A percentile compares a stretch with the other conserved stretches of the same genome.
Conservation (phyloP, 2,113 vertebrate species). For the Corythornis madagascariensis region DNA sequence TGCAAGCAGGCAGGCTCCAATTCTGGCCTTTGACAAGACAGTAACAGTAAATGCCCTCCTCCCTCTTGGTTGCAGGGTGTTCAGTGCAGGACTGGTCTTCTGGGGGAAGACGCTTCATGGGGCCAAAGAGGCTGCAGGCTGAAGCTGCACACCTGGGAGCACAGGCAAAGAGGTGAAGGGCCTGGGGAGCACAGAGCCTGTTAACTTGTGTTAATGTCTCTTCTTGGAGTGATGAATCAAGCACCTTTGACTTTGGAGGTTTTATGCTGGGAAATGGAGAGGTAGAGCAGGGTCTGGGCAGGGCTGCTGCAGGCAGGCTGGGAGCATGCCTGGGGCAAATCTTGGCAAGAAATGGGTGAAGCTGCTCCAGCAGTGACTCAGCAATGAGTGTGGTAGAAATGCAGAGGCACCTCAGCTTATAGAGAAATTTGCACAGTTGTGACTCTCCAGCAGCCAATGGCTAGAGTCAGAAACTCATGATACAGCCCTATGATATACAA, state of each 20-base stretch:
- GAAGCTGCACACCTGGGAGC: background rate
- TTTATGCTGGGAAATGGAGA: background rate
- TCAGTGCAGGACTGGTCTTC: background rate
- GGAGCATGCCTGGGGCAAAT: background rate
- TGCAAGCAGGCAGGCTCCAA: slow-evolving; percentile 5
- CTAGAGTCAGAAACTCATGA: background rate
- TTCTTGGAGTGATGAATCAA: accelerated
- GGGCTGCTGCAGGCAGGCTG: background rate
- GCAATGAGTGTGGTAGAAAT: background rate
- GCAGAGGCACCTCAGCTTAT: background rate
- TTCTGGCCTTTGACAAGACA: background rate
- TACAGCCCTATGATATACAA: background rate
- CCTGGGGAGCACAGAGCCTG: accelerated
- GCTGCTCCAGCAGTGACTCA: background rate
- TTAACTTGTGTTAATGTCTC: background rate
- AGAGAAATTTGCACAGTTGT: background rate
- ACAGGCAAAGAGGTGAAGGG: background rate
- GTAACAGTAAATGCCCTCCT: background rate
- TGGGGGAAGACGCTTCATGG: accelerated
- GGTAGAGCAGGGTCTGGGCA: background rate
- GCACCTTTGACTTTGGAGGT: background rate
- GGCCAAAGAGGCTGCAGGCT: background rate
- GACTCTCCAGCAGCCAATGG: background rate
- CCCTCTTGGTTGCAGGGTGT: background rate
- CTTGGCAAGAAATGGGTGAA: background rate